These are phyloP conservation scores for Stenotaenia linearis DNA, from an alignment of 2,888 invertebrate genomes.

Conservation along the genomic window DNA sequence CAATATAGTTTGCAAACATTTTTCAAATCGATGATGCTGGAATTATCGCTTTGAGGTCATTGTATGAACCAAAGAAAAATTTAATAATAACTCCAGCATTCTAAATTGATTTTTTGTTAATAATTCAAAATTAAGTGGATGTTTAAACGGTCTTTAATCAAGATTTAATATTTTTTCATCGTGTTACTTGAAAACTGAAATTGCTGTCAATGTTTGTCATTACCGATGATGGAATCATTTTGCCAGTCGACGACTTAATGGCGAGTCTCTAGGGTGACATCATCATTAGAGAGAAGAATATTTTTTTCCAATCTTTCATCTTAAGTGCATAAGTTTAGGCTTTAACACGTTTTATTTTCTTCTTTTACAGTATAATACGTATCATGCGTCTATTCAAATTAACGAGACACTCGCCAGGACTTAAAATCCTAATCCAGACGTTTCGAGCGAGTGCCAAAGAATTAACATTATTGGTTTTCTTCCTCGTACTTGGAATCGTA, in stretches of 20 bases:
- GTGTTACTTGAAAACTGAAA: neutral
- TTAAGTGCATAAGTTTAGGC: neutral
- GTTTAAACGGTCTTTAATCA: neutral
- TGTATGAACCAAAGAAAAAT: too few relatives aligned
- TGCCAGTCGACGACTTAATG: neutral
- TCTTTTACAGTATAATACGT: conserved; percentile 65
- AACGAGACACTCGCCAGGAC: conserved; percentile 92
- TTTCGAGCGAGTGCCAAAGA: conserved; percentile 97
- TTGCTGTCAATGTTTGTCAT: neutral
- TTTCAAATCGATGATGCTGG: too few relatives aligned
- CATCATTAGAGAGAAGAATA: neutral
- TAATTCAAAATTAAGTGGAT: too few relatives aligned
- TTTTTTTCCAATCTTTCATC: neutral
- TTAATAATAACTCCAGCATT: too few relatives aligned
- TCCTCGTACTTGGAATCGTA: conserved; percentile 94
- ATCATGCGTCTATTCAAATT: conserved; percentile 96
- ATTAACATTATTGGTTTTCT: conserved; percentile 91
- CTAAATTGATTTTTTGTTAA: too few relatives aligned
- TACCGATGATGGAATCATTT: neutral
- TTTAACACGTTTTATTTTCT: neutral
- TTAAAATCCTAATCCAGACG: conserved; percentile 95
- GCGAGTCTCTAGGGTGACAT: neutral
- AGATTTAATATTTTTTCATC: neutral
- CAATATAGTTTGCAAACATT: too few relatives aligned
- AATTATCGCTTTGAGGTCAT: too few relatives aligned